Base-by-base conservation (phyloP, 1,140 invertebrate genomes). In the Adoxophyes honmai region DNA sequence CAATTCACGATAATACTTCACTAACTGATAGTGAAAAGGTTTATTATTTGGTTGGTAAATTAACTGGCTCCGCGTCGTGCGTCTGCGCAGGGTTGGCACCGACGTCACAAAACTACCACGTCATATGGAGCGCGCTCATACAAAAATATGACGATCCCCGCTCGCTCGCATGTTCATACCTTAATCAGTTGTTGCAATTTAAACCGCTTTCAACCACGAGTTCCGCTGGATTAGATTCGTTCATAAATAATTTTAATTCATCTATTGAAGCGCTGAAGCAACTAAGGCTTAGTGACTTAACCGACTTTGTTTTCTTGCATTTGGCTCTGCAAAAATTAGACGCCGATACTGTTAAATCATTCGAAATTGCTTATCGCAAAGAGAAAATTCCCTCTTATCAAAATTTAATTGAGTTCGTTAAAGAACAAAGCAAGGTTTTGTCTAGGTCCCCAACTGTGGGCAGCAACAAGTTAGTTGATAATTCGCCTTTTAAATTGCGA, bases 241-340 rank as follows among this genome's bases (percentile, higher is more conserved):
- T 28, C 6, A 28, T 28, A 3, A 6, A 28, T 6, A 28, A 28
- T 6, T 28, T 28, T 6, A 6, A 28, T 28, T 28, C 21, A 6
- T 28, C 21, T 28, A 28, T 28, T 28, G 6, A 64, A 52, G 66
- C 61, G 13, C 35, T 68, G 0, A 64, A 68, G 48, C 59, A 68
- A 34, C 53, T 68, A 34, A 57, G 61, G 34, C 16, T 68, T 28
- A 36, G 28, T 16, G 59, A 68, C 39, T 59, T 68, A 48, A 56
- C 59, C 10, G 66, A 68, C 48, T 68, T 64, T 62, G 56, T 68
- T 38, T 64, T 68, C 34, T 62, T 68, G 28, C 60, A 62, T 52
- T 35, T 68, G 2, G 66, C 66, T 21, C 16, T 61, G 9, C 57
- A 57, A 54, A 60, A 59, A 34, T 59, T 68, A 33, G 62, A 68